Conservation (phyloP, 1,140 invertebrate genomes). For the Neotoxoptera formosana region DNA sequence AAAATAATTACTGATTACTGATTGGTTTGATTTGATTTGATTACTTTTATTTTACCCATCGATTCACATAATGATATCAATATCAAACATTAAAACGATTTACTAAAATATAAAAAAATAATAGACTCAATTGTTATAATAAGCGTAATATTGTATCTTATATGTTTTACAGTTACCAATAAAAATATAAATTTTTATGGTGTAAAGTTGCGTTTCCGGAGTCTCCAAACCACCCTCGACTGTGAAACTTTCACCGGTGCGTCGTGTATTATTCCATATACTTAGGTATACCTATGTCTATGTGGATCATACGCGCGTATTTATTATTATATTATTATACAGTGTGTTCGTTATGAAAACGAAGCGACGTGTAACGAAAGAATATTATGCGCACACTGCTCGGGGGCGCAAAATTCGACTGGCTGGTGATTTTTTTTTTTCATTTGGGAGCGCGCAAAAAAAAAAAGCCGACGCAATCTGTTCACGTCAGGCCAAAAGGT, state of each 20-base stretch:
- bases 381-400: background rate
- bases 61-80: background rate
- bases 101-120: too few relatives aligned
- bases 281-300: background rate
- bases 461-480: slow-evolving; percentile 36
- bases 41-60: too few relatives aligned
- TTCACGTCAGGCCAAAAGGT: slow-evolving; percentile 38
- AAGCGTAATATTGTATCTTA: too few relatives aligned
- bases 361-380: background rate
- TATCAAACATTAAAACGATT: too few relatives aligned
- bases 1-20: too few relatives aligned
- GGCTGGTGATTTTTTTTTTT: slow-evolving; percentile 16
- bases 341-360: background rate
- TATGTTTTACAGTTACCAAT: background rate
- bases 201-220: background rate
- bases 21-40: too few relatives aligned
- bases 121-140: too few relatives aligned
- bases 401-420: background rate
- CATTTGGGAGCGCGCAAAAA: background rate
- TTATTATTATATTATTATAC: background rate
- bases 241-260: background rate
- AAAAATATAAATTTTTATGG: background rate
- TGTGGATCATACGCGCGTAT: background rate
- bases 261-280: background rate
- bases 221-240: background rate